Base-by-base conservation (phyloP, 2,113 vertebrate genomes). In the Xyrauchen texanus region DNA sequence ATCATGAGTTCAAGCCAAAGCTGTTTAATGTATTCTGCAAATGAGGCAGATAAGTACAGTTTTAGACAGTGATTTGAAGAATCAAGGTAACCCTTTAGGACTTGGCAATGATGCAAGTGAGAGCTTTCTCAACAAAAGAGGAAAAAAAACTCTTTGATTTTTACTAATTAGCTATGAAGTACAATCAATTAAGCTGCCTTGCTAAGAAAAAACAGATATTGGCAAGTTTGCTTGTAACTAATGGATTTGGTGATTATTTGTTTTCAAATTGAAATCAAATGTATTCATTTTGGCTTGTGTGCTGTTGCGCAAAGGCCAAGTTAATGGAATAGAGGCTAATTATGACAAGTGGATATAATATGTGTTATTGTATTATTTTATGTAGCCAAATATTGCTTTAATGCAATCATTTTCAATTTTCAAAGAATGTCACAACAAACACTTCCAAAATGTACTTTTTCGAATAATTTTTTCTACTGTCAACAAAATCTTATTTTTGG, bases 271-370 rank as follows among this genome's bases (percentile, higher is more conserved):
- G 68, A 72, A 60, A 60, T 11, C 5, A 72, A 60, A 21, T 11
- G 4, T 72, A 72, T 72, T 72, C 16, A 47, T 60, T 55, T 72
- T 72, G 70, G 70, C 70, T 46, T 72, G 70, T 11, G 70, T 12
- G 16, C 44, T 60, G 42, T 21, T 60, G 44, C 4, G 2, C 44
- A 60, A 72, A 72, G 9, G 55, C 70, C 69, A 9, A 58, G 13
- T 72, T 60, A 42, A 58, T 55, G 55, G 69, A 72, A 72, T 47
- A 13, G 2, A 4, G 8, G 55, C 69, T 47, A 60, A 60, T 60
- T 60, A 16, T 60, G n/a, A 72, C 0, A 60, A 60, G 45, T 58
- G n/a, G 55, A 71, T 45, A 71, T 11, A 11, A 15, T 58, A 7
- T 58, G 68, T 55, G 69, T 58, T 58, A 46, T 58, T 58, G 58